Conservation (phyloP, 1,140 invertebrate genomes). For the Danaus plexippus region DNA sequence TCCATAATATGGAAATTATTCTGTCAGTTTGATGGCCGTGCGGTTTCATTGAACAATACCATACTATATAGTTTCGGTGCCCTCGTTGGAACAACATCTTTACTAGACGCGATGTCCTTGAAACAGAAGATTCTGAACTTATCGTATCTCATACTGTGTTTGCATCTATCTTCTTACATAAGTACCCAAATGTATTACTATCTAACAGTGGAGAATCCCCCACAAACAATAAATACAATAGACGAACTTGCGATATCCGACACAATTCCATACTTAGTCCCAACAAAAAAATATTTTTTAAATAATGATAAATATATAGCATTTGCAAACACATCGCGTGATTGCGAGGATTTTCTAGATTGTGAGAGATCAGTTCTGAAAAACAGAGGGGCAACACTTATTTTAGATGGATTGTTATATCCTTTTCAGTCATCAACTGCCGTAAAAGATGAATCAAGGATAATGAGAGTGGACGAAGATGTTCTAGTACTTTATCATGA, state of each 20-base stretch:
- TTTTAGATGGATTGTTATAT: slow-evolving; percentile 25
- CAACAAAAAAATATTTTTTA: slow-evolving; percentile 37
- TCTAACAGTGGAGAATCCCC: slow-evolving; percentile 42
- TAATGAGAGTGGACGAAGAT: too few species aligned
- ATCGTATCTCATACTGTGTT: slow-evolving; percentile 36
- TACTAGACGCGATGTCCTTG: slow-evolving; percentile 32
- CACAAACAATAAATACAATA: slow-evolving; percentile 32
- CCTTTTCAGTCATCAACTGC: slow-evolving; percentile 36
- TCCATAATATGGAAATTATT: slow-evolving; percentile 37
- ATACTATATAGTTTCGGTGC: slow-evolving; percentile 44
- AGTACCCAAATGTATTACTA: slow-evolving; percentile 48
- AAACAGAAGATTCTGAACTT: slow-evolving; percentile 51
- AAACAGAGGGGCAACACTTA: too few species aligned
- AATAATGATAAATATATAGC: slow-evolving; percentile 33
- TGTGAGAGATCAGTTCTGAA: slow-evolving; percentile 33
- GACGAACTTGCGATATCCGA: slow-evolving; percentile 42
- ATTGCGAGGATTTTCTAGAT: slow-evolving; percentile 35
- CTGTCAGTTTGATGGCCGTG: slow-evolving; percentile 28
- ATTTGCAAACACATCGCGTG: slow-evolving; percentile 38
- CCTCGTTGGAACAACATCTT: slow-evolving; percentile 33
- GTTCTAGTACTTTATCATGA: slow-evolving; percentile 50
- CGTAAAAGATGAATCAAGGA: too few species aligned
- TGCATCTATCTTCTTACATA: slow-evolving; percentile 46
- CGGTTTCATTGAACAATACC: slow-evolving; percentile 27
- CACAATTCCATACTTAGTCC: slow-evolving; percentile 30